Evolutionary conservation across 2,888 invertebrate genomes (phyloP).

Genomic region (Caradrina kadenii): DNA sequence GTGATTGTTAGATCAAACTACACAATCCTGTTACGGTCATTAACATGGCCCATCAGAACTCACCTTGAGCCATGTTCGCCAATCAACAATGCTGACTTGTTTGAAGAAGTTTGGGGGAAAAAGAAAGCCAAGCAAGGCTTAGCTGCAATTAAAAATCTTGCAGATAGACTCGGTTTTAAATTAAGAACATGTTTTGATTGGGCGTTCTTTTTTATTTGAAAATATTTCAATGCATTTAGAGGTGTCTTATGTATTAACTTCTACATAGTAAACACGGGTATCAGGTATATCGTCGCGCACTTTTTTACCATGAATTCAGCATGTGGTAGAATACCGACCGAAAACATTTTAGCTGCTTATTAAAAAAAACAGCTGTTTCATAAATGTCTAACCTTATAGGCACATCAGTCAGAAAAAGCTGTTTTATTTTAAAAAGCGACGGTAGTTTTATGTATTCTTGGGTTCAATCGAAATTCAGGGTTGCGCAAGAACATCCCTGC

Average conservation of each 20-base stretch:
- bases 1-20: conserved; percentile 54
- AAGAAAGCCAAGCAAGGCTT: conserved; percentile 10
- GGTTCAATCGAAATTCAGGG: too few species aligned
- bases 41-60: conserved; percentile 30
- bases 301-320: too few species aligned
- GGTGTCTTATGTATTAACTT: not conserved
- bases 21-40: conserved; percentile 51
- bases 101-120: conserved; percentile 16
- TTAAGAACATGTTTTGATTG: not conserved
- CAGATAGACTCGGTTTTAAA: not conserved
- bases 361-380: too few species aligned
- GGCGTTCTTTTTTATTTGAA: not conserved
- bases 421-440: too few species aligned
- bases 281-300: too few species aligned
- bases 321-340: too few species aligned
- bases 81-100: conserved; percentile 39
- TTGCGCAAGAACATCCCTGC: too few species aligned
- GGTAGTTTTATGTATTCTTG: too few species aligned
- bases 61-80: conserved; percentile 34
- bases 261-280: not conserved
- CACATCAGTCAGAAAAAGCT: too few species aligned
- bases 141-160: conserved; percentile 8
- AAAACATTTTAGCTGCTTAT: too few species aligned
- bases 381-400: too few species aligned
- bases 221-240: not conserved